phyloP scores from a whole-genome alignment of 2,113 vertebrate species.

The Rostratula benghalensis region DNA sequence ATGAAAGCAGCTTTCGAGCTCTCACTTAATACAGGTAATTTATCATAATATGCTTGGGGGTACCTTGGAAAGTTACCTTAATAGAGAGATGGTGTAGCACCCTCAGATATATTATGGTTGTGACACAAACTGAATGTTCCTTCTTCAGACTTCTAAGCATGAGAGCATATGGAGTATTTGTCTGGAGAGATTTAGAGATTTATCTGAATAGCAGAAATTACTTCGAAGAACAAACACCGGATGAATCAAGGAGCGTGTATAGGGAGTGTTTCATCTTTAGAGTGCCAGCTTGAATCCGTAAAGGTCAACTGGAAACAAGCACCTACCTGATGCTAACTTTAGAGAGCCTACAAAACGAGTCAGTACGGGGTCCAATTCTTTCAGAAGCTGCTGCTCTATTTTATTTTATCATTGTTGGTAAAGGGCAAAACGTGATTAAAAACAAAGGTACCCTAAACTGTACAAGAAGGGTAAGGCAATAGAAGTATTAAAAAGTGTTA shows the following conservation, averaged over 20 bases:
- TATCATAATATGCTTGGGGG: slow-evolving; percentile 1
- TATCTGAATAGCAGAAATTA: slow-evolving; percentile 7
- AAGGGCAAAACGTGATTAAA: background rate
- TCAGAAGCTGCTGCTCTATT: background rate
- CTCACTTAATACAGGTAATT: slow-evolving; percentile 16
- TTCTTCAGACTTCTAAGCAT: background rate
- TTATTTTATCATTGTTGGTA: background rate
- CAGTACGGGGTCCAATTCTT: background rate
- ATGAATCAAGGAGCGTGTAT: background rate
- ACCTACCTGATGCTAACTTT: background rate
- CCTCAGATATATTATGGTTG: background rate
- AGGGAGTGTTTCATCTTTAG: background rate
- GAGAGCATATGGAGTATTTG: background rate
- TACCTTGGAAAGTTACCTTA: slow-evolving; percentile 32
- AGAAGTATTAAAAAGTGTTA: background rate
- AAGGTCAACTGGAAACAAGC: slow-evolving; percentile 23
- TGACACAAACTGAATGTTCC: slow-evolving; percentile 6
- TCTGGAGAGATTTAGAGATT: slow-evolving; percentile 10
- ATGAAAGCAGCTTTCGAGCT: background rate
- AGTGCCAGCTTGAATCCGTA: background rate
- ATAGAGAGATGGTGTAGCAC: slow-evolving; percentile 4
- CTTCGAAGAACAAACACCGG: background rate
- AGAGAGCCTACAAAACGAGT: background rate
- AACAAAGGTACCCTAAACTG: background rate
- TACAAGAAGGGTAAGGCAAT: background rate